Evolutionary conservation across 23 tunicate species (phyloP).

Genomic region (Trididemnum nubilum): DNA sequence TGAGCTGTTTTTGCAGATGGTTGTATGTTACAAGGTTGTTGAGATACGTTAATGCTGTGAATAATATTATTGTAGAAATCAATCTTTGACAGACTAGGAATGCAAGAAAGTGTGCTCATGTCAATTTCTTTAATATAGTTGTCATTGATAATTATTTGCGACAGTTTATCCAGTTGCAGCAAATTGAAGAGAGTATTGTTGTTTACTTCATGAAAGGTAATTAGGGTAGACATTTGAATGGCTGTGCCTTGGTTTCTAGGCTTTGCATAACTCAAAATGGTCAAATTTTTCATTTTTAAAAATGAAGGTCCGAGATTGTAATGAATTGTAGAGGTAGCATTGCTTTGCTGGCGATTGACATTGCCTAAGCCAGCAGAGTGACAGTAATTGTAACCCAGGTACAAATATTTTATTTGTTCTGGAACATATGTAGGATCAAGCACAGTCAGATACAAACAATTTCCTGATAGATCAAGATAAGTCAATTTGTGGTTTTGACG

Average conservation of each 20-base stretch:
- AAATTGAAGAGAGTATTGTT: background rate
- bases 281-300: background rate
- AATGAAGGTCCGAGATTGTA: background rate
- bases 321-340: background rate
- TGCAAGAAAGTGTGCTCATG: background rate
- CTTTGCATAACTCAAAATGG: background rate
- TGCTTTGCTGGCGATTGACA: too few relatives aligned
- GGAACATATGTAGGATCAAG: background rate
- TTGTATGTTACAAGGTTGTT: too few relatives aligned
- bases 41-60: background rate
- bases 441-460: background rate
- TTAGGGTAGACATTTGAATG: background rate
- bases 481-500: background rate
- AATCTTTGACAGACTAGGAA: background rate
- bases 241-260: background rate
- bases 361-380: too few relatives aligned
- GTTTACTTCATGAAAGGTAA: background rate
- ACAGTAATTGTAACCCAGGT: too few relatives aligned
- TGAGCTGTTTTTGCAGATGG: too few relatives aligned
- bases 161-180: background rate
- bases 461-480: conserved; percentile 5
- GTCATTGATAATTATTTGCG: background rate
- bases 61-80: background rate
- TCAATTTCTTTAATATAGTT: background rate
- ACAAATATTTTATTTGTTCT: too few relatives aligned